These are phyloP conservation scores for Pollenia griseotomentosa DNA, from an alignment of 2,888 invertebrate genomes.

Conservation along the genomic window DNA sequence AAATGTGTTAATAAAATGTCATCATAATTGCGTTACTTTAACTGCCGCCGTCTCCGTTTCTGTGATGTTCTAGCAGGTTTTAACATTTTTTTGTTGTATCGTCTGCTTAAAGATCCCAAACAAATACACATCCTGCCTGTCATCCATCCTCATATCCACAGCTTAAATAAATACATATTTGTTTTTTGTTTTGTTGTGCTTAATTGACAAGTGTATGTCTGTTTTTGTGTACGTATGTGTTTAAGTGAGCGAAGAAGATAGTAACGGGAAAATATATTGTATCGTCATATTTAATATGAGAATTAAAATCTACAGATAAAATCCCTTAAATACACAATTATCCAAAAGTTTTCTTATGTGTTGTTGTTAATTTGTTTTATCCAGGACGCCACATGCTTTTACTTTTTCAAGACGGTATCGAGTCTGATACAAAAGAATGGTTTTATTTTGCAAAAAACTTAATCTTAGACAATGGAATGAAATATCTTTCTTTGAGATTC, in stretches of 20 bases:
- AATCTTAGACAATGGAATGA: conserved; percentile 16
- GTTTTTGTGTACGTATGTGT: background rate
- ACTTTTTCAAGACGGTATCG: background rate
- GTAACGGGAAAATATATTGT: background rate
- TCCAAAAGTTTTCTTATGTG: conserved; percentile 16
- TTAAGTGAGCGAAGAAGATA: background rate
- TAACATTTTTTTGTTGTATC: background rate
- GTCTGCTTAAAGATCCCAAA: background rate
- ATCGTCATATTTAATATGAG: conserved; percentile 17
- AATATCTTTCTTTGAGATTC: background rate
- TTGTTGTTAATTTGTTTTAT: background rate
- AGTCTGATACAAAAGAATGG: background rate
- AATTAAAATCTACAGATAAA: conserved; percentile 21
- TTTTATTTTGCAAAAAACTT: background rate
- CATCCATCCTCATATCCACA: background rate
- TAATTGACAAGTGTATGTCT: background rate
- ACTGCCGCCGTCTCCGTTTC: background rate
- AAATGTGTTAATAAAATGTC: conserved; percentile 63
- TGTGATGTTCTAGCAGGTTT: background rate
- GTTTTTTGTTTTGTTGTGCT: background rate
- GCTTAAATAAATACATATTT: conserved; percentile 24
- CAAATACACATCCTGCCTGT: conserved; percentile 17
- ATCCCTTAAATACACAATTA: conserved; percentile 43
- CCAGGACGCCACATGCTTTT: conserved; percentile 2
- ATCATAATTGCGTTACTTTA: conserved; percentile 51